Evolutionary conservation across 2,797 vertebrate genomes (phyloP), one percentile per base, ranked within the genome.

Genomic region (Hyperoplus immaculatus): DNA sequence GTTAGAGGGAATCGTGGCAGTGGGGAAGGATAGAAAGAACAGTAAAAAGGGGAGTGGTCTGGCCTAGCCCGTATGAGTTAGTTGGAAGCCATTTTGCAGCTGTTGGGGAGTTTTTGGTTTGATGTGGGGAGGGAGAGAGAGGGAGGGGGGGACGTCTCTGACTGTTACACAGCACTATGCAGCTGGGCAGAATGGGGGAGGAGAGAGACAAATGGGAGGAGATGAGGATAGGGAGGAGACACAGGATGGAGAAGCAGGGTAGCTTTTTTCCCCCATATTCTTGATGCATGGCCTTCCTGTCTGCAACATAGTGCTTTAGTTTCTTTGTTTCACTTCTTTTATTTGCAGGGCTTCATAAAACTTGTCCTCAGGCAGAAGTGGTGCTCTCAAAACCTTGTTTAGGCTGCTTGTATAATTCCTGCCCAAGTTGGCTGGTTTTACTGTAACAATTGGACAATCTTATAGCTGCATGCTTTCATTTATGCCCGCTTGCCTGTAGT

Each of bases 1-100:
- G 42, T 66, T 47, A 54, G 2, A 49, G 45, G 79, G 75, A 80
- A 90, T 85, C 79, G 89, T 89, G 90, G 85, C 83, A 87, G 83
- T 82, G 57, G 87, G 79, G 84, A 87, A 83, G 86, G 87, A 84
- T 60, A 69, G 69, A 63, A 65, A 61, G 59, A 64, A 74, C 7
- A 64, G 74, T 70, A 63, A 59, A 84, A 85, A 88, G 75, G 87
- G 91, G 88, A 90, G 89, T 90, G 92, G 92, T 93, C 85, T 71
- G 81, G 56, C 36, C 77, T 56, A 4, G 53, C 41, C 75, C 50
- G 45, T 77, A 58, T 66, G 75, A 76, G 77, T 85, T 73, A 69
- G 63, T 61, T 71, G 80, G 85, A 86, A 86, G 93, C 92, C 93
- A 93, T 93, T 92, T 92, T 94, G 91, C 90, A 89, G 90, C 86